Conservation (phyloP, 2,797 vertebrate genomes). For the Myripristis murdjan region DNA sequence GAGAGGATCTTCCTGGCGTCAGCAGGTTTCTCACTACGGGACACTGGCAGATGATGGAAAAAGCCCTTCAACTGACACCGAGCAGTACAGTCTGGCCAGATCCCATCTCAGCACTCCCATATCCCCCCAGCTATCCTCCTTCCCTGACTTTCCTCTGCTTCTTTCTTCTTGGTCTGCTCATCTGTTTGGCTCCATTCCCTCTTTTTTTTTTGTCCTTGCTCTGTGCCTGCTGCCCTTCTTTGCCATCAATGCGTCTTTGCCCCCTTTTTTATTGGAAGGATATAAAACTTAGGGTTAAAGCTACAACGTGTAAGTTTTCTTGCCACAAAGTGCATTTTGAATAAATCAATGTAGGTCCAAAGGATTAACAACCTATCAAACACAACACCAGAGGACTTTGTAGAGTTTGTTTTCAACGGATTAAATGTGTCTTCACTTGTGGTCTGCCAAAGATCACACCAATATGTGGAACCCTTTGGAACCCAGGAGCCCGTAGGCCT, state of each 20-base stretch:
- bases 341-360: too few species aligned
- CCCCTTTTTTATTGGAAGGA: too few species aligned
- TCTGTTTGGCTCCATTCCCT: slow-evolving; percentile 17
- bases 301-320: too few species aligned
- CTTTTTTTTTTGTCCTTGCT: not conserved
- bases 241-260: not conserved
- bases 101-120: slow-evolving; percentile 86
- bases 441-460: too few species aligned
- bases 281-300: too few species aligned
- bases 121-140: slow-evolving; percentile 1
- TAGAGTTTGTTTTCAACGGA: too few species aligned
- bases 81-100: slow-evolving; percentile 83
- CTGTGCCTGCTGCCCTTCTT: not conserved
- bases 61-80: slow-evolving; percentile 92
- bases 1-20: slow-evolving; percentile 90
- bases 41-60: slow-evolving; percentile 90
- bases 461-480: too few species aligned
- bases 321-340: too few species aligned
- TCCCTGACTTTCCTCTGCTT: slow-evolving; percentile 10
- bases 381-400: too few species aligned
- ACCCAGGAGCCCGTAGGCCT: too few species aligned
- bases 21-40: slow-evolving; percentile 90
- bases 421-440: too few species aligned
- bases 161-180: not conserved
- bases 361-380: too few species aligned